phyloP scores from a whole-genome alignment of 2,888 invertebrate species.

The Lycaena phlaeas region DNA sequence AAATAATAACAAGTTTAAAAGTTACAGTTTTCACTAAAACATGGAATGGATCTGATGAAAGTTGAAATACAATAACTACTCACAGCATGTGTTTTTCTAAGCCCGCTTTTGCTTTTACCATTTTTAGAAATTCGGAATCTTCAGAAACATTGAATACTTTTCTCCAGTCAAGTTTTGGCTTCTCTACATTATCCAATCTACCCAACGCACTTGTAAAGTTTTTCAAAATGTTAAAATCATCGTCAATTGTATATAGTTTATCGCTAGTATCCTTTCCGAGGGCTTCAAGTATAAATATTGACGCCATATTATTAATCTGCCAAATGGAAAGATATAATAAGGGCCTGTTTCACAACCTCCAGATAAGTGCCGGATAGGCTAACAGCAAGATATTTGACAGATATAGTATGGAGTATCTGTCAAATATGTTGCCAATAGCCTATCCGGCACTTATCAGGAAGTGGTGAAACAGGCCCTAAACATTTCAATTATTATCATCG shows the following conservation, averaged over 20 bases:
- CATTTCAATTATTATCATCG: too few relatives aligned
- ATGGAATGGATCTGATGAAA: too few relatives aligned
- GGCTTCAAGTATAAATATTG: slow-evolving; percentile 54
- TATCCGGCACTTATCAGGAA: too few relatives aligned
- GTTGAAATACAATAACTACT: too few relatives aligned
- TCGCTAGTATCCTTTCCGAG: slow-evolving; percentile 51
- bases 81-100: slow-evolving; percentile 55
- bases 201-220: slow-evolving; percentile 38
- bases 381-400: too few relatives aligned
- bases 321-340: neutral
- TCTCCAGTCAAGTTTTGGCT: slow-evolving; percentile 33
- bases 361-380: too few relatives aligned
- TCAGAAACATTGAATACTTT: slow-evolving; percentile 32
- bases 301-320: slow-evolving; percentile 62
- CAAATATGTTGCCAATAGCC: too few relatives aligned
- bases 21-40: too few relatives aligned
- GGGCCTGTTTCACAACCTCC: too few relatives aligned
- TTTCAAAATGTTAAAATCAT: slow-evolving; percentile 42
- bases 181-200: slow-evolving; percentile 26
- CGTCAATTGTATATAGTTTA: slow-evolving; percentile 46
- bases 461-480: too few relatives aligned
- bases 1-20: slow-evolving; percentile 18
- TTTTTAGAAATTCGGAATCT: slow-evolving; percentile 37
- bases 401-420: too few relatives aligned
- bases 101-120: slow-evolving; percentile 32